Evolutionary conservation across 2,113 vertebrate species (phyloP), one percentile per base, ranked within the genome.

Genomic region (Anoura caudifer): DNA sequence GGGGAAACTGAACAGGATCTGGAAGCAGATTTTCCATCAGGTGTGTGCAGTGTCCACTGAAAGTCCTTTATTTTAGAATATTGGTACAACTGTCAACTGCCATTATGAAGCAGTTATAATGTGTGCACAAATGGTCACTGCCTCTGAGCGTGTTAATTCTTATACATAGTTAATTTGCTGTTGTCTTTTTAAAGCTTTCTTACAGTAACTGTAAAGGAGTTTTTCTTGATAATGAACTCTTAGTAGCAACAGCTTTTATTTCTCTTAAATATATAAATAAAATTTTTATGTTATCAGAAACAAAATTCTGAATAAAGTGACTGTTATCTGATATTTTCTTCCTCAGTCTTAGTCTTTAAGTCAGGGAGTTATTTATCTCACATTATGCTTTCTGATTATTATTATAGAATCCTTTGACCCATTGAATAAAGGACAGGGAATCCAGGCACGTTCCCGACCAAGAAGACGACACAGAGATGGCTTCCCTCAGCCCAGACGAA

Each of bases 1-100:
- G 96, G 98, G 47, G 97, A 98, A 17, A 98, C 98, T 83, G 98
- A 99, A 24, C 99, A 99, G 98, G 99, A 99, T 98, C 93, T 99
- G 41, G 99, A 99, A 97, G 98, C 99, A 1, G 99, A 99, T 98
- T 99, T 99, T 91, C 99, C 99, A 77, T 98, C 99, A 95, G 99
- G 99, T 99, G 70, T 88, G 99, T 98, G 77, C 22, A 83, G 5
- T 45, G 20, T 69, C 47, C 14, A 9, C 13, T 41, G 31, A 81
- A 88, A 90, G 28, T 61, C 38, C 5, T 83, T 67, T 73, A 50
- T 94, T 85, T 96, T 93, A 80, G 20, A 91, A 94, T 63, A 90
- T 80, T 76, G 36, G n/a, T 50, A 50, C 16, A 26, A 80, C 33
- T 84, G n/a, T 77, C 9, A 67, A 7, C 77, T 81, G 61, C 61